Conservation (phyloP, 2,797 vertebrate species). For the Podarcis lilfordi region DNA sequence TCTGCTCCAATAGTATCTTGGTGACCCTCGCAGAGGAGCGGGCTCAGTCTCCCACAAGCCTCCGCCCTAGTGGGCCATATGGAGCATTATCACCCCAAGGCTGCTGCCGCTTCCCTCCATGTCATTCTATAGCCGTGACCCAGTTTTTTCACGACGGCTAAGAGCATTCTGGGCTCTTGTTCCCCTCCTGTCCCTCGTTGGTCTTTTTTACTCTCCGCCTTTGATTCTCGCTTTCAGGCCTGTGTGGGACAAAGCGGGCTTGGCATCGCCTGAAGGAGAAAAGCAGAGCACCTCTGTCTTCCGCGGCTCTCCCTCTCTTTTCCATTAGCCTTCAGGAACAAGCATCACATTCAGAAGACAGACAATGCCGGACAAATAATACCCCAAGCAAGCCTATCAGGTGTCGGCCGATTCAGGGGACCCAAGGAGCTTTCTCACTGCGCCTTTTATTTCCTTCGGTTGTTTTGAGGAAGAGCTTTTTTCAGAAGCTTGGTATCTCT, state of each 20-base stretch:
- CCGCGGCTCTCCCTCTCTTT: slow-evolving; percentile 39
- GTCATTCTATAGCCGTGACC: slow-evolving; percentile 70
- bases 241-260: slow-evolving; percentile 45
- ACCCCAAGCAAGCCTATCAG: slow-evolving; percentile 60
- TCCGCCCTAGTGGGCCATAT: neutral
- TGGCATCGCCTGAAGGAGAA: slow-evolving; percentile 48
- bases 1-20: neutral
- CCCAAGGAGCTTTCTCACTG: slow-evolving; percentile 66
- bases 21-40: neutral
- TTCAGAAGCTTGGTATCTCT: slow-evolving; percentile 71
- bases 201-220: slow-evolving; percentile 21
- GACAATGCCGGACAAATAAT: slow-evolving; percentile 69
- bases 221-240: slow-evolving; percentile 58
- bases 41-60: too few species aligned
- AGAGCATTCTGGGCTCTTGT: neutral
- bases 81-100: rapidly evolving
- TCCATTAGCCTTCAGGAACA: slow-evolving; percentile 65
- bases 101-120: slow-evolving; percentile 11
- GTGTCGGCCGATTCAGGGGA: slow-evolving; percentile 68
- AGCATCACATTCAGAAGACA: slow-evolving; percentile 71
- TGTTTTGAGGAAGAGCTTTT: slow-evolving; percentile 70
- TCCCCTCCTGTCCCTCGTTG: neutral
- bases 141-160: slow-evolving; percentile 57
- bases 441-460: slow-evolving; percentile 49
- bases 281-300: slow-evolving; percentile 4